Conservation (phyloP, 2,797 vertebrate species). For the Cyprinodon diabolis region DNA sequence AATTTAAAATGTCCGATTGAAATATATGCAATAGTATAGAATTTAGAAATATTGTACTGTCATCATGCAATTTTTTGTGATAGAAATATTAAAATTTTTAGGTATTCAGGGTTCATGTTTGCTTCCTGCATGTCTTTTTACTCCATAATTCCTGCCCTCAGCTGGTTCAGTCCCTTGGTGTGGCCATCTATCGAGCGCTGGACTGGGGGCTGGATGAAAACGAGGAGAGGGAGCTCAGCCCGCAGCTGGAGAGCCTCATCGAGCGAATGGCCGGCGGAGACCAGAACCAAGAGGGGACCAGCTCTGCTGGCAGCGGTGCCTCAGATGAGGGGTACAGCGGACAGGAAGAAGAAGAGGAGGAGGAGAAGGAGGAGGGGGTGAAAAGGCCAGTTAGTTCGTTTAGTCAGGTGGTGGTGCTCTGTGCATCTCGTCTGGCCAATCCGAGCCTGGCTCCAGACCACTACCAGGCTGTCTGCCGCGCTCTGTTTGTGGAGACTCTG, state of each 20-base stretch:
- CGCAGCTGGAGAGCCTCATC: conserved; percentile 91
- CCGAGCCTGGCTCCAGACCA: conserved; percentile 83
- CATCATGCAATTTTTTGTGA: not conserved
- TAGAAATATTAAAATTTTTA: not conserved
- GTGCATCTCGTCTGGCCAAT: conserved; percentile 84
- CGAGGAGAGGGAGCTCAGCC: conserved; percentile 93
- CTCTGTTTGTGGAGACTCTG: conserved; percentile 91
- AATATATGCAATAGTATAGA: no score
- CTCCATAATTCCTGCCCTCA: conserved; percentile 50
- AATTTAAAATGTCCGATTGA: no score
- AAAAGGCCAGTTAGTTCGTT: conserved; percentile 81
- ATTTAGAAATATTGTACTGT: not conserved
- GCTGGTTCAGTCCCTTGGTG: conserved; percentile 93
- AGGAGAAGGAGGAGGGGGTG: conserved; percentile 81
- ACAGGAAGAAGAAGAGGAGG: conserved; percentile 88
- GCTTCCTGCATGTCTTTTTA: not conserved
- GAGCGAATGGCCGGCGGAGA: conserved; percentile 89
- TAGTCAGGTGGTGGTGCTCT: conserved; percentile 86
- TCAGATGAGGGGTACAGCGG: conserved; percentile 91
- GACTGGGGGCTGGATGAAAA: conserved; percentile 96
- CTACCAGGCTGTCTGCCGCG: conserved; percentile 95
- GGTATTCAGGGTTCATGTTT: not conserved
- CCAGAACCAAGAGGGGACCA: conserved; percentile 44
- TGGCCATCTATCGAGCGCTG: conserved; percentile 92
- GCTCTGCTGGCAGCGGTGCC: conserved; percentile 48